Percentiles rank a stretch among this genome's conserved stretches.
Conservation (phyloP, 2,888 invertebrate genomes). For the Geophilus truncorum region DNA sequence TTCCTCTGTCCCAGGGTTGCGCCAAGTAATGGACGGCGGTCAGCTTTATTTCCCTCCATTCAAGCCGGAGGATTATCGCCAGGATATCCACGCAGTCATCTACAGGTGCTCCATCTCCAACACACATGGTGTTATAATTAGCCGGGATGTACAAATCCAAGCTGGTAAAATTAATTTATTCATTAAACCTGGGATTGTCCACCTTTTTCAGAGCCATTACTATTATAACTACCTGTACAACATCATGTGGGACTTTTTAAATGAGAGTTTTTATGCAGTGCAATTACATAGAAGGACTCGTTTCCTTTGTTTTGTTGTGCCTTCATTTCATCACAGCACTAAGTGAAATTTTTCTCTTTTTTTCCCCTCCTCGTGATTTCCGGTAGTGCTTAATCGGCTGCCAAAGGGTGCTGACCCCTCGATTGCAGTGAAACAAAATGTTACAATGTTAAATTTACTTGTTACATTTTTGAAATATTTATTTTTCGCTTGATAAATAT, state of each 20-base stretch:
- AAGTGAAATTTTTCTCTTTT: not conserved
- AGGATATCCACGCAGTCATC: not conserved
- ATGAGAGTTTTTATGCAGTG: too few relatives aligned
- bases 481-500: not conserved
- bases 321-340: not conserved
- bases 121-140: not conserved
- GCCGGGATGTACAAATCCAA: not conserved
- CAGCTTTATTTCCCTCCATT: not conserved
- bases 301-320: too few relatives aligned
- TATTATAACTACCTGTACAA: not conserved
- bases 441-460: too few relatives aligned
- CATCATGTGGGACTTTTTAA: too few relatives aligned
- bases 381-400: not conserved
- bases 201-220: not conserved
- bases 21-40: not conserved
- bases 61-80: not conserved
- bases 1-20: not conserved
- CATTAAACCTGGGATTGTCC: not conserved
- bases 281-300: not conserved
- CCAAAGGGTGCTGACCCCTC: not conserved
- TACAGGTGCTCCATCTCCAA: not conserved
- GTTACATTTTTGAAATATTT: not conserved
- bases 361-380: not conserved
- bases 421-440: not conserved
- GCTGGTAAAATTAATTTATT: not conserved